Evolutionary conservation across 2,888 invertebrate species (phyloP).

Genomic region (Meta bourneti): DNA sequence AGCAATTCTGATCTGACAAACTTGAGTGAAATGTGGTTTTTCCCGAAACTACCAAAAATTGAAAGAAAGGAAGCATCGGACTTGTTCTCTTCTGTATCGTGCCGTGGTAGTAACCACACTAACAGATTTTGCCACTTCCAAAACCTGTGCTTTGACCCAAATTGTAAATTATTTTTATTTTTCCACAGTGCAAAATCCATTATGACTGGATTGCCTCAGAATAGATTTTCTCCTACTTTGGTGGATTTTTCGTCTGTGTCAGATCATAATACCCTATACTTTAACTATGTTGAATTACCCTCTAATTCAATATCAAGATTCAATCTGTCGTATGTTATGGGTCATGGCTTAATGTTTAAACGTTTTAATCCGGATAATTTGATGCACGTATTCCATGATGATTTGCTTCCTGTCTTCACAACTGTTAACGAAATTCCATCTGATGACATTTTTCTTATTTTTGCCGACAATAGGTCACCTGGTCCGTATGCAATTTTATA

Average conservation of each 20-base stretch:
- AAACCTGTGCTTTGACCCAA: conserved; percentile 81
- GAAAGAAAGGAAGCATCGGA: not conserved
- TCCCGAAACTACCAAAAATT: not conserved
- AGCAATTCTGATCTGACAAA: not conserved
- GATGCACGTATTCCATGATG: conserved; percentile 84
- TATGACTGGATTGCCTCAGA: conserved; percentile 79
- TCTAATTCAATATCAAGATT: conserved; percentile 77
- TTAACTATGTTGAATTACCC: conserved; percentile 80
- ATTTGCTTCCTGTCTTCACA: conserved; percentile 82
- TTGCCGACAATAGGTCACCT: conserved; percentile 79
- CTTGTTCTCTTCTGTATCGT: conserved; percentile 79
- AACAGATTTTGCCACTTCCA: conserved; percentile 80
- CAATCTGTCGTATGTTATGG: conserved; percentile 77
- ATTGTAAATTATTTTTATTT: conserved; percentile 80
- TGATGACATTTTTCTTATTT: conserved; percentile 78
- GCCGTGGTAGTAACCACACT: conserved; percentile 78
- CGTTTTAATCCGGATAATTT: conserved; percentile 83
- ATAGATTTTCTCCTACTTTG: conserved; percentile 79
- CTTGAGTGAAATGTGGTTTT: not conserved
- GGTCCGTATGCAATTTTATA: conserved; percentile 80
- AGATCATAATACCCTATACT: conserved; percentile 80
- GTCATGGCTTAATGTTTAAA: conserved; percentile 79
- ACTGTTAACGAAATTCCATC: conserved; percentile 79
- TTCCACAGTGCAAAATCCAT: conserved; percentile 79
- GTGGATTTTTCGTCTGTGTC: conserved; percentile 81